Conservation (phyloP, 2,113 vertebrate species). For the Otus sunia region DNA sequence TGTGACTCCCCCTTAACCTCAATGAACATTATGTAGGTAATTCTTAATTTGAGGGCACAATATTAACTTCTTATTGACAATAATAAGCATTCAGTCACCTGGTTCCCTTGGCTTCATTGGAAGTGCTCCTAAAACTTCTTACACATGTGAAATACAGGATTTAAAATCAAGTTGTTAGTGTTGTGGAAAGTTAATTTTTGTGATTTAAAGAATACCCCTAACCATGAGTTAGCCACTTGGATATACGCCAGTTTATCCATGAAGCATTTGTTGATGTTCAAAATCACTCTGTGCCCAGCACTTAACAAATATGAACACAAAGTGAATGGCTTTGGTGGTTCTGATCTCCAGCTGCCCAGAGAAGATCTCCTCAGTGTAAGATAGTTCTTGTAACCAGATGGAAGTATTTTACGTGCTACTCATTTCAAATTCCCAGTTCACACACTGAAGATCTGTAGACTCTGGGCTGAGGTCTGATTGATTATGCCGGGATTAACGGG, state of each 20-base stretch:
- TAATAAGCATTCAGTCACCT: background rate
- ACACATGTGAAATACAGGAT: background rate
- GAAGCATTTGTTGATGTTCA: background rate
- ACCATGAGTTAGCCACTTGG: background rate
- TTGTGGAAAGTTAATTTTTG: background rate
- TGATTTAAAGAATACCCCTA: background rate
- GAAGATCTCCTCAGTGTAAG: background rate
- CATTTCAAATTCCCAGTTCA: slow-evolving; percentile 6
- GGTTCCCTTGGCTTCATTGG: background rate
- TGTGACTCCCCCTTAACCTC: background rate
- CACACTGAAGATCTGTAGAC: background rate
- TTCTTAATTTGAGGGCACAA: background rate
- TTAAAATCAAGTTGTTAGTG: background rate
- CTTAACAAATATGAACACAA: background rate
- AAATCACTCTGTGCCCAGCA: background rate
- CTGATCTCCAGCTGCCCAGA: background rate
- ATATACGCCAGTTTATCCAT: background rate
- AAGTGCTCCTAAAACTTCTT: background rate
- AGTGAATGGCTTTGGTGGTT: background rate
- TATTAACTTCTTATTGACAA: background rate
- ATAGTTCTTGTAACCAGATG: background rate
- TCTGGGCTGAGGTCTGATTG: background rate
- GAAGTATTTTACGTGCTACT: background rate
- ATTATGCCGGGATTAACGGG: background rate
- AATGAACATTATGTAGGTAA: background rate